phyloP scores from a whole-genome alignment of 2,797 vertebrate genomes.

The Chromis chromis region DNA sequence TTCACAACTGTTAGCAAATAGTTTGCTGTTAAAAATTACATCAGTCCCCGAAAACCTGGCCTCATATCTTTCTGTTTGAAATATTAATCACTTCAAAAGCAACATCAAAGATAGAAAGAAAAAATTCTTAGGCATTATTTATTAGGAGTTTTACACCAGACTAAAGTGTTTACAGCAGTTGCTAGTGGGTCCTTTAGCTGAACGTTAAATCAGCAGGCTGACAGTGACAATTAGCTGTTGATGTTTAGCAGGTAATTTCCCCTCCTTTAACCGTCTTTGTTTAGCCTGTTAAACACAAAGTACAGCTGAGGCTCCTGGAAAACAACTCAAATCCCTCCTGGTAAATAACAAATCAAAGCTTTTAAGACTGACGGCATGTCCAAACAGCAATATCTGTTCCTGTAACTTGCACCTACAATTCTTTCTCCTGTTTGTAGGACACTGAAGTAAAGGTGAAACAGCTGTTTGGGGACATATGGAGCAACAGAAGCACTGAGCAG shows the following conservation, averaged over 20 bases:
- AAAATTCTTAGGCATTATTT: too few species aligned
- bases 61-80: background rate
- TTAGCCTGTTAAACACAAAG: background rate
- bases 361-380: background rate
- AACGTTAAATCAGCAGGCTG: background rate
- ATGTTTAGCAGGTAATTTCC: too few species aligned
- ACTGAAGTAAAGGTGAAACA: conserved; percentile 13
- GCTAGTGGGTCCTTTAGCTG: background rate
- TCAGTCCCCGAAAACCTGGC: background rate
- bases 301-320: background rate
- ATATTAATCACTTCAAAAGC: background rate
- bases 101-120: too few species aligned
- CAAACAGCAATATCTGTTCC: background rate
- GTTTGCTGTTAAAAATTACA: too few species aligned
- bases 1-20: background rate
- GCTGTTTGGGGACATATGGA: conserved; percentile 11
- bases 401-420: background rate
- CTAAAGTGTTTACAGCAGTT: too few species aligned
- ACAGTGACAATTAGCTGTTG: background rate
- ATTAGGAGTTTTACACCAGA: too few species aligned
- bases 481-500: background rate
- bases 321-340: background rate
- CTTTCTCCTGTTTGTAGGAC: conserved; percentile 32
- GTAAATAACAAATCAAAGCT: background rate
- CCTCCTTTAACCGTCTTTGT: background rate